Conservation (phyloP, 2,888 invertebrate genomes). For the Arge pagana region DNA sequence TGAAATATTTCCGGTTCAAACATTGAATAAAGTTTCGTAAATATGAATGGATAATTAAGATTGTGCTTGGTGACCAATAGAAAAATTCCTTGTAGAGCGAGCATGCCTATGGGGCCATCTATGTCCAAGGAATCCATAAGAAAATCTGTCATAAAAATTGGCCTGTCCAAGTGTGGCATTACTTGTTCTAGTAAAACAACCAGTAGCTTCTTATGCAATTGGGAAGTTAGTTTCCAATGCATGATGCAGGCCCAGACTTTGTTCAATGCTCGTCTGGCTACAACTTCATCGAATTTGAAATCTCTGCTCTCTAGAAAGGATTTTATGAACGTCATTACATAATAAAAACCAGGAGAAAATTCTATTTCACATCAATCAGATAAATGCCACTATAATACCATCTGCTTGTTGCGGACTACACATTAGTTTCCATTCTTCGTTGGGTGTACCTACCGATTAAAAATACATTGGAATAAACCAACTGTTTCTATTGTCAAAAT, state of each 20-base stretch:
- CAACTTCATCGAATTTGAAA: conserved; percentile 66
- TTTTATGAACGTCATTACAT: conserved; percentile 17
- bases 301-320: conserved; percentile 48
- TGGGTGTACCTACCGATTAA: conserved; percentile 5
- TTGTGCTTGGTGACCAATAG: conserved; percentile 89
- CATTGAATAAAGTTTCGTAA: conserved; percentile 92
- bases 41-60: conserved; percentile 94
- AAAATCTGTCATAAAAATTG: conserved; percentile 87
- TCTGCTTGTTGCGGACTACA: conserved; percentile 14
- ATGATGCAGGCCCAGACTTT: conserved; percentile 79
- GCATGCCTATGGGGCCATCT: conserved; percentile 84
- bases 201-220: conserved; percentile 76
- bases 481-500: background rate
- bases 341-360: no score
- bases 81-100: conserved; percentile 91
- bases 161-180: conserved; percentile 78
- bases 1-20: conserved; percentile 90
- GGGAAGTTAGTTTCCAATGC: conserved; percentile 71
- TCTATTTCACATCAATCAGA: no score
- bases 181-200: conserved; percentile 82
- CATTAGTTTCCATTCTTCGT: conserved; percentile 7
- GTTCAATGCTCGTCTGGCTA: conserved; percentile 66
- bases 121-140: conserved; percentile 86
- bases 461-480: background rate
- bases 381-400: background rate